These are phyloP conservation scores for Gopherus flavomarginatus DNA, from an alignment of 2,113 vertebrate species.

Conservation along the genomic window DNA sequence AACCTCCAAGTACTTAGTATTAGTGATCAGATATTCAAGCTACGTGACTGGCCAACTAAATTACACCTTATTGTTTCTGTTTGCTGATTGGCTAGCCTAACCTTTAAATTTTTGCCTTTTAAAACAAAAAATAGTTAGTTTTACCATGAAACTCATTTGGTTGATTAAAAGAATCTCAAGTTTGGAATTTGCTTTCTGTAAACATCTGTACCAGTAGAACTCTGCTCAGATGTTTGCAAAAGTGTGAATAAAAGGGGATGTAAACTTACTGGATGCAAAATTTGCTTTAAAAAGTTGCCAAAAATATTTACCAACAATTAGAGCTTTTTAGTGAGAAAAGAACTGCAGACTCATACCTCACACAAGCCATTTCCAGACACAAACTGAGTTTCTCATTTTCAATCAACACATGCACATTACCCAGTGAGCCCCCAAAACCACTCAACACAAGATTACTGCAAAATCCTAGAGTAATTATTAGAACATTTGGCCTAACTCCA, in stretches of 20 bases:
- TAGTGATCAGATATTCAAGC: not conserved
- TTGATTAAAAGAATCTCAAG: not conserved
- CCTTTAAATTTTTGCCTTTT: not conserved
- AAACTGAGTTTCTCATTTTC: conserved; percentile 50
- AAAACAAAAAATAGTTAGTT: not conserved
- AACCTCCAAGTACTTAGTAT: not conserved
- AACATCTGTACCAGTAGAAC: not conserved
- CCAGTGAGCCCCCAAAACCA: not conserved
- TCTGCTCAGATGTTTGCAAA: not conserved
- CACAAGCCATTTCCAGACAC: conserved; percentile 55
- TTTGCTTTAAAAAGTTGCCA: not conserved
- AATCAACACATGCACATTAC: not conserved
- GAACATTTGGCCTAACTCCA: conserved; percentile 42
- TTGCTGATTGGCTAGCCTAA: not conserved
- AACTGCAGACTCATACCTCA: conserved; percentile 42
- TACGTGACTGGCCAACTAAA: not conserved
- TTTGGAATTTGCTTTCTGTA: not conserved
- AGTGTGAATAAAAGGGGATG: not conserved
- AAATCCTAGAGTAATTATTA: conserved; percentile 43
- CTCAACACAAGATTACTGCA: conserved; percentile 38
- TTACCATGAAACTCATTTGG: not conserved
- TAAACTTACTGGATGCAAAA: not conserved
- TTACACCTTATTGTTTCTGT: not conserved
- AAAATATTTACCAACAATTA: conserved; percentile 4
- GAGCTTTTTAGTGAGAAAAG: conserved; percentile 39